phyloP scores from a whole-genome alignment of 2,888 invertebrate genomes.

The Andrena dorsata region DNA sequence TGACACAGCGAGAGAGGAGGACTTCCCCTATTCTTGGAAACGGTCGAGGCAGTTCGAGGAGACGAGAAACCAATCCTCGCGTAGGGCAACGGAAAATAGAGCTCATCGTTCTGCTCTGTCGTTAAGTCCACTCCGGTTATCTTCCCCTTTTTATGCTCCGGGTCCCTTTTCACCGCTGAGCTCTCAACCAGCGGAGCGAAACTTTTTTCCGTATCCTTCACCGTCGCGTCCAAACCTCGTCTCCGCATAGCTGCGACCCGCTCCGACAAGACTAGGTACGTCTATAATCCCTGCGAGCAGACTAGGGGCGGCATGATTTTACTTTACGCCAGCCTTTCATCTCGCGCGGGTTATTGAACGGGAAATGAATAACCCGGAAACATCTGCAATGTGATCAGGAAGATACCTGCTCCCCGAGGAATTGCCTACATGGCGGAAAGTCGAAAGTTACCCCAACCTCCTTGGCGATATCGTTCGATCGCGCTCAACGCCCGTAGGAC shows the following conservation, averaged over 20 bases:
- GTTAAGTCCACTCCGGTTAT: conserved; percentile 48
- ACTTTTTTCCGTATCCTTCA: conserved; percentile 26
- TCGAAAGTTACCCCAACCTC: not conserved
- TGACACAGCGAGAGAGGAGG: conserved; percentile 26
- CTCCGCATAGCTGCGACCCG: not conserved
- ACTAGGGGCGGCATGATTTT: not conserved
- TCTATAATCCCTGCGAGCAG: not conserved
- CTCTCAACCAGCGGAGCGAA: not conserved
- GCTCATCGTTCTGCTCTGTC: conserved; percentile 40
- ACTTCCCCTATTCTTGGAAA: conserved; percentile 27
- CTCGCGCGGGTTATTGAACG: not conserved
- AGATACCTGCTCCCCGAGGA: not conserved
- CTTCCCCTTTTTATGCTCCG: conserved; percentile 39
- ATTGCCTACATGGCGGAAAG: not conserved
- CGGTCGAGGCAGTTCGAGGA: not conserved
- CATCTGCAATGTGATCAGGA: not conserved
- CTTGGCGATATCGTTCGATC: not conserved
- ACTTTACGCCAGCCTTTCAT: not conserved
- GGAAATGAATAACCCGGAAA: not conserved
- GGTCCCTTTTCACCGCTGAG: conserved; percentile 22
- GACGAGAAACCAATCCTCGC: conserved; percentile 46
- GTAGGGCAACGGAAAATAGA: conserved; percentile 28
- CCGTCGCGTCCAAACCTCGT: not conserved
- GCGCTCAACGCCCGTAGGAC: conserved; percentile 1
- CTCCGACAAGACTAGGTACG: not conserved